Base-by-base conservation (phyloP, 2,113 vertebrate species). In the Lipophrys pholis region DNA sequence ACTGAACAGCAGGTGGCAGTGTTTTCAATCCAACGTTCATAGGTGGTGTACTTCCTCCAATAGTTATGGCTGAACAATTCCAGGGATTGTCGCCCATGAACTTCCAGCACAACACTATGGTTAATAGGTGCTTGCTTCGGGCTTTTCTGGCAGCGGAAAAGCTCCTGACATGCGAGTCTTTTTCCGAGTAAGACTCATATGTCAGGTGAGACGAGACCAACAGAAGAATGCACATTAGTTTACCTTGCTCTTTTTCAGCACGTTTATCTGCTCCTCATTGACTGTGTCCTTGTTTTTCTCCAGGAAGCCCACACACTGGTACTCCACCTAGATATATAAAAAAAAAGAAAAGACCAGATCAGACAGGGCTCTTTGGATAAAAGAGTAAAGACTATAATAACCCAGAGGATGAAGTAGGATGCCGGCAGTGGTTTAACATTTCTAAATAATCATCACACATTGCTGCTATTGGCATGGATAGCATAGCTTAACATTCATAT, bases 231-330 rank as follows among this genome's bases (percentile, higher is more conserved):
- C 21, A 30, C 21, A 39, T n/a, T 43, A 43, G 83, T 83, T 93
- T 88, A 99, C 98, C 97, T 98, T 95, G 94, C 97, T 98, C 57
- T 94, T 94, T 90, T 96, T 98, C 79, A 99, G 91, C 58, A 98
- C 96, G 77, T 94, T 95, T 79, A 99, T 97, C 92, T 98, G 97
- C 85, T 99, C 97, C 90, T 97, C 96, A 86, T 97, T 99, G 77
- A 99, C 96, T 0, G 97, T 99, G 85, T 99, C 97, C 92, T 97
- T 98, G 91, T 99, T 99, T 93, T 99, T 99, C 91, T 98, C 98
- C 83, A 99, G 90, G 93, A 99, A 99, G 41, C 98, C 96, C 59
- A 94, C 94, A 88, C 98, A 99, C 38, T 97, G 96, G 84, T 99
- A 99, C 81, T 99, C 97, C 87, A 99, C 98, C 98, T 99, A 83